These are phyloP conservation scores for Sternotherus odoratus DNA, from an alignment of 2,797 vertebrate species.

Conservation along the genomic window DNA sequence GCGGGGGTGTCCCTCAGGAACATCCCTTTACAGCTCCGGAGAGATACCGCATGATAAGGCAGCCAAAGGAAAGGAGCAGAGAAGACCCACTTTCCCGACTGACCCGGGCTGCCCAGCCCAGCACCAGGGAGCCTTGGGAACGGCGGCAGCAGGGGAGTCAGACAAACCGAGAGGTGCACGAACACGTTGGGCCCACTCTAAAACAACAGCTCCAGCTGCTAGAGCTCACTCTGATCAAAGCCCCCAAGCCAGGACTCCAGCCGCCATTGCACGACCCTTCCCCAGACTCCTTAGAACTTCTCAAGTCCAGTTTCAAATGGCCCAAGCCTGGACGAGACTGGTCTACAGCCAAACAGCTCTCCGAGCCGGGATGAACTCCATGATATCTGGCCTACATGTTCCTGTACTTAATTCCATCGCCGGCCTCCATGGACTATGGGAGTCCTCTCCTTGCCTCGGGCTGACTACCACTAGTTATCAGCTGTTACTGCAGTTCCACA, in stretches of 20 bases:
- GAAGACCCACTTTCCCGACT: background rate
- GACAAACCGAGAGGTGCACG: background rate
- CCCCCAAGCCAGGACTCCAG: background rate
- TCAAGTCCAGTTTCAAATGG: too few relatives aligned
- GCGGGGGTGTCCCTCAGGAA: background rate
- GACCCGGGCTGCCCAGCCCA: background rate
- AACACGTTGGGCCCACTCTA: background rate
- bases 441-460: background rate
- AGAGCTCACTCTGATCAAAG: background rate
- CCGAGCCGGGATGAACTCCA: background rate
- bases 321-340: background rate
- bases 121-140: background rate
- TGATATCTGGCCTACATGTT: too few relatives aligned
- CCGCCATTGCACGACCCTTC: too few relatives aligned
- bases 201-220: background rate
- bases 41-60: background rate
- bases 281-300: background rate
- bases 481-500: background rate
- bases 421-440: background rate
- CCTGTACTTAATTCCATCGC: background rate
- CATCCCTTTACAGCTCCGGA: background rate
- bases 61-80: background rate
- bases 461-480: background rate
- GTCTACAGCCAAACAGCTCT: background rate
- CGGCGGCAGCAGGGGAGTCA: background rate